Percentiles rank a stretch among this genome's conserved stretches.
Conservation (phyloP, 2,888 invertebrate species). For the Zootermopsis nevadensis region DNA sequence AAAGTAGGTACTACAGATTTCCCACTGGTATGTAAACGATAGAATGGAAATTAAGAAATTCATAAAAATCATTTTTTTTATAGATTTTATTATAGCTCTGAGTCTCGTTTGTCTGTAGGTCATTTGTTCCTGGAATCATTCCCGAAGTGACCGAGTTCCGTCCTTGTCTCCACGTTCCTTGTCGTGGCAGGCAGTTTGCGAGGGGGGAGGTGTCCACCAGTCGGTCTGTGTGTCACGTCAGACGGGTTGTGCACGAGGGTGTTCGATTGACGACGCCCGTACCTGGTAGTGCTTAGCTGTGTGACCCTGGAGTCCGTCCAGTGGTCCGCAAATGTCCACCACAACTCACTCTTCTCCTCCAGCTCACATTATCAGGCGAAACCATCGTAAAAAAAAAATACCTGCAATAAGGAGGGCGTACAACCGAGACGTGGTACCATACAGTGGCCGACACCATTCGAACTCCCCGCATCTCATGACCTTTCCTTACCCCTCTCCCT, state of each 20-base stretch:
- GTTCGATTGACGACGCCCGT: slow-evolving; percentile 26
- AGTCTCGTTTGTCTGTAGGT: no score
- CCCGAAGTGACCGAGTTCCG: not conserved
- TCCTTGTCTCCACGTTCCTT: slow-evolving; percentile 7
- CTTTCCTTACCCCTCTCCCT: slow-evolving; percentile 24
- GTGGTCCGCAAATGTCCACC: slow-evolving; percentile 33
- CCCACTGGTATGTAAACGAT: no score
- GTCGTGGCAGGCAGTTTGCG: not conserved
- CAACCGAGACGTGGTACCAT: slow-evolving; percentile 19
- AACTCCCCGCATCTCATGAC: slow-evolving; percentile 21
- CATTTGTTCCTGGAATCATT: not conserved
- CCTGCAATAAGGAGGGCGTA: slow-evolving; percentile 28
- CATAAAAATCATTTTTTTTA: no score
- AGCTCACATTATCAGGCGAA: slow-evolving; percentile 13
- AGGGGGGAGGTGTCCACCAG: slow-evolving; percentile 3
- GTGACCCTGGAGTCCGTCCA: slow-evolving; percentile 20
- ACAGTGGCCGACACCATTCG: slow-evolving; percentile 28
- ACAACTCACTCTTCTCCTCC: slow-evolving; percentile 15
- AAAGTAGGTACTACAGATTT: no score
- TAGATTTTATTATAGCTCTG: no score
- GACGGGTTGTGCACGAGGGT: not conserved
- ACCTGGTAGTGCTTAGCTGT: slow-evolving; percentile 25
- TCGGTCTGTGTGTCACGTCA: slow-evolving; percentile 3
- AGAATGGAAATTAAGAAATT: no score
- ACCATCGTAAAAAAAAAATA: slow-evolving; percentile 42